Base-by-base conservation (phyloP, 2,113 vertebrate species). In the Bubo scandiacus region DNA sequence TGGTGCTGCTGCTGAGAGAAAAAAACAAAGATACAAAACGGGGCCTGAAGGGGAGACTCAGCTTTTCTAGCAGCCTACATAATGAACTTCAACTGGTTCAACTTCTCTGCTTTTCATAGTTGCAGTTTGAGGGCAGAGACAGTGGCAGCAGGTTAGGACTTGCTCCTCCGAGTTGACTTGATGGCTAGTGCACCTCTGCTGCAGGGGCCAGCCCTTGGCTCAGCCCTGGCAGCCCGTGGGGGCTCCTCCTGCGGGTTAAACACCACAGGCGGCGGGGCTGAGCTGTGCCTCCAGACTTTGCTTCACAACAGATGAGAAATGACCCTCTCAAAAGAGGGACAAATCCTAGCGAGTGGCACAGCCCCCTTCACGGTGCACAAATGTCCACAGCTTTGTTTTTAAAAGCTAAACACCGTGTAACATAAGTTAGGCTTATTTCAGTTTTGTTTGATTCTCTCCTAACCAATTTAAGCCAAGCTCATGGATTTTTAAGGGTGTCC, bases 201-300 rank as follows among this genome's bases (percentile, higher is more conserved):
- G 49, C n/a, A 38, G 70, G 6, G 4, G 5, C 62, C 67, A 55
- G 72, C 43, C 84, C 75, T 32, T 1, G 4, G 49, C 55, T 52
- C 26, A 32, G 42, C 30, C 16, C 57, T 34, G n/a, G 57, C 43
- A 72, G 51, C 2, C 25, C 3, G 11, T 15, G 0, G 2, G 5
- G 13, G 10, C 49, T 58, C 21, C 36, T 52, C 23, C 45, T 21
- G 22, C 9, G 1, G 43, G 11, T 30, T 40, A 29, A 55, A n/a
- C 6, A 29, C 12, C 8, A 6, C 4, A 9, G 11, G 49, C 7
- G 3, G 6, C 0, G 3, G 27, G 38, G 29, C 52, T 18, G 15
- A 67, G 62, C 29, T 25, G 5, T 8, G 5, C 34, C 63, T 57
- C 36, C 5, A 22, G 26, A 68, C 45, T 73, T 58, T 25, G 29